Evolutionary conservation across 2,888 invertebrate species (phyloP).

Genomic region (Hemaris fuciformis): DNA sequence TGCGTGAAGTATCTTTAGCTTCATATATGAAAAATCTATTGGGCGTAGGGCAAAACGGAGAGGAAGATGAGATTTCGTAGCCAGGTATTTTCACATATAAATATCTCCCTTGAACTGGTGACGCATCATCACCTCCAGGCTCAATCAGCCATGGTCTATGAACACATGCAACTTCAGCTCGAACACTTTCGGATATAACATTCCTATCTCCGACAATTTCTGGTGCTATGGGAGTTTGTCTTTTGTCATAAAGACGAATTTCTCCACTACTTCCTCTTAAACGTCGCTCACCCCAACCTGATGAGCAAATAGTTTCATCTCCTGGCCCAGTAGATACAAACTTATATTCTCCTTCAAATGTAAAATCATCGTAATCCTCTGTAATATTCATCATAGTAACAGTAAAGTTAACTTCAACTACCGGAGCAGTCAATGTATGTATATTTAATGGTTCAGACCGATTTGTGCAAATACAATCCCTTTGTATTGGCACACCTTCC

Average conservation of each 20-base stretch:
- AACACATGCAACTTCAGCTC: conserved; percentile 83
- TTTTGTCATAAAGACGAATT: conserved; percentile 84
- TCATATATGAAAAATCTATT: conserved; percentile 88
- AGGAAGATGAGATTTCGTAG: conserved; percentile 75
- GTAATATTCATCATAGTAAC: conserved; percentile 90
- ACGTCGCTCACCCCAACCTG: conserved; percentile 84
- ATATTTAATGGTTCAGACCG: conserved; percentile 84
- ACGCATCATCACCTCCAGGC: conserved; percentile 86
- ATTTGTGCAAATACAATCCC: conserved; percentile 88
- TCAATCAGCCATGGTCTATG: conserved; percentile 90
- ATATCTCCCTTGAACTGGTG: conserved; percentile 82
- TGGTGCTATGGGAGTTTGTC: conserved; percentile 66
- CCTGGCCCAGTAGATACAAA: conserved; percentile 82
- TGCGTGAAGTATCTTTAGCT: conserved; percentile 83
- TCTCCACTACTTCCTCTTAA: conserved; percentile 88
- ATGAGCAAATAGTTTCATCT: conserved; percentile 83
- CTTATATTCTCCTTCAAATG: conserved; percentile 88
- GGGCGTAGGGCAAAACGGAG: conserved; percentile 83
- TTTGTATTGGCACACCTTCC: conserved; percentile 84
- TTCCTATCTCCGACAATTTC: conserved; percentile 75
- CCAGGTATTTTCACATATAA: conserved; percentile 87
- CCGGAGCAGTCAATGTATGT: conserved; percentile 85
- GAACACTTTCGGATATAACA: conserved; percentile 76
- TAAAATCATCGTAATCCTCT: conserved; percentile 89
- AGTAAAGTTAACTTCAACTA: conserved; percentile 87